phyloP scores from a whole-genome alignment of 1,140 invertebrate species.

The Bombus ignitus region DNA sequence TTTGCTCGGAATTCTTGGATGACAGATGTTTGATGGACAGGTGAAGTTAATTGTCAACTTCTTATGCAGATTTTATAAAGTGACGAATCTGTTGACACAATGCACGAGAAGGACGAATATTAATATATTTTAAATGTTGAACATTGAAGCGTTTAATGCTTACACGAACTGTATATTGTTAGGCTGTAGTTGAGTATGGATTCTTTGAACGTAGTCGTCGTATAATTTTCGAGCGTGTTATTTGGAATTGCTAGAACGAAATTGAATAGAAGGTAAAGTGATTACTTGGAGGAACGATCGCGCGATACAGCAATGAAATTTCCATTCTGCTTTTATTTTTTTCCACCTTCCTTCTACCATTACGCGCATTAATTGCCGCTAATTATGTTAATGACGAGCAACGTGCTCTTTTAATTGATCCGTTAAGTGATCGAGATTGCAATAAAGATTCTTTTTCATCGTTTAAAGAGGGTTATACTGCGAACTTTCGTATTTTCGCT shows the following conservation, averaged over 20 bases:
- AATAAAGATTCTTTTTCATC: conserved; percentile 10
- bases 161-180: neutral
- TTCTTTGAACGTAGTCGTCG: neutral
- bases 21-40: neutral
- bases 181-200: neutral
- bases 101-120: too few species aligned
- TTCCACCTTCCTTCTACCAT: neutral
- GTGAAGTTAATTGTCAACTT: neutral
- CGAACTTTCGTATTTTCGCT: neutral
- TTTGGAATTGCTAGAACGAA: neutral
- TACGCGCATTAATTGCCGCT: neutral
- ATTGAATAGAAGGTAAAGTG: neutral
- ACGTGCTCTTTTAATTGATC: conserved; percentile 31
- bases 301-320: conserved; percentile 1
- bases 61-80: too few species aligned
- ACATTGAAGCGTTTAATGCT: too few species aligned
- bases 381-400: conserved; percentile 24
- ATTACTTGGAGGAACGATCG: neutral
- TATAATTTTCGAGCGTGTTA: neutral
- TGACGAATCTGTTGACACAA: too few species aligned
- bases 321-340: conserved; percentile 1
- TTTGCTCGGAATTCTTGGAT: conserved; percentile 31
- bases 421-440: neutral
- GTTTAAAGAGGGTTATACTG: neutral
- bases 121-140: too few species aligned